Percentiles rank a stretch among this genome's conserved stretches.
Evolutionary conservation across 92 coral and sea anemone genomes (phyloP).

Genomic region (Paragorgia papillata): DNA sequence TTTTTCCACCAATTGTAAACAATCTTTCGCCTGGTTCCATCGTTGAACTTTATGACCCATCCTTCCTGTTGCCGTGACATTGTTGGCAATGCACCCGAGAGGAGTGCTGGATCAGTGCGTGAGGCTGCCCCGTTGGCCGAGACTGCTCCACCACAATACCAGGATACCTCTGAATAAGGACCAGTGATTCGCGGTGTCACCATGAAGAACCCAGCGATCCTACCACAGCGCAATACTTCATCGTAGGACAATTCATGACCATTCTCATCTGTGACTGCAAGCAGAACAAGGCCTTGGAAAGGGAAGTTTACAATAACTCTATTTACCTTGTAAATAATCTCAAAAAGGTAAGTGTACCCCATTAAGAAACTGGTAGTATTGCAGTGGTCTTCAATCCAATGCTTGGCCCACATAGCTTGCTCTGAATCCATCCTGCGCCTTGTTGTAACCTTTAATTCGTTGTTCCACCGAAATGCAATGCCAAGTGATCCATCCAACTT

Average conservation of each 20-base stretch:
- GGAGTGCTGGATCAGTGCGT: background rate
- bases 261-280: constrained; percentile 26
- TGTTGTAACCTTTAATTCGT: constrained; percentile 22
- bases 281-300: constrained; percentile 33
- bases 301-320: constrained; percentile 11
- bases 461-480: constrained; percentile 20
- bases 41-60: constrained; percentile 29
- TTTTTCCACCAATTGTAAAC: constrained; percentile 25
- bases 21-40: constrained; percentile 11
- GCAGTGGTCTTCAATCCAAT: constrained; percentile 36
- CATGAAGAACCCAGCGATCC: constrained; percentile 19
- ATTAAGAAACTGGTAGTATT: background rate
- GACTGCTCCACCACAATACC: constrained; percentile 25
- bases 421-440: constrained; percentile 36
- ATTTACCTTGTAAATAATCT: constrained; percentile 18
- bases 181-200: constrained; percentile 35
- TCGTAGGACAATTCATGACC: constrained; percentile 20
- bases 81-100: constrained; percentile 11
- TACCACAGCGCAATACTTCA: background rate
- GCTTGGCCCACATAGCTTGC: constrained; percentile 32
- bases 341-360: constrained; percentile 28
- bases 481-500: constrained; percentile 36
- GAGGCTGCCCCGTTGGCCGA: background rate
- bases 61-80: constrained; percentile 6
- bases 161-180: constrained; percentile 6